A percentile compares a stretch with the other conserved stretches of the same genome.
Conservation (phyloP, 2,113 vertebrate species). For the Megatriorchis doriae region DNA sequence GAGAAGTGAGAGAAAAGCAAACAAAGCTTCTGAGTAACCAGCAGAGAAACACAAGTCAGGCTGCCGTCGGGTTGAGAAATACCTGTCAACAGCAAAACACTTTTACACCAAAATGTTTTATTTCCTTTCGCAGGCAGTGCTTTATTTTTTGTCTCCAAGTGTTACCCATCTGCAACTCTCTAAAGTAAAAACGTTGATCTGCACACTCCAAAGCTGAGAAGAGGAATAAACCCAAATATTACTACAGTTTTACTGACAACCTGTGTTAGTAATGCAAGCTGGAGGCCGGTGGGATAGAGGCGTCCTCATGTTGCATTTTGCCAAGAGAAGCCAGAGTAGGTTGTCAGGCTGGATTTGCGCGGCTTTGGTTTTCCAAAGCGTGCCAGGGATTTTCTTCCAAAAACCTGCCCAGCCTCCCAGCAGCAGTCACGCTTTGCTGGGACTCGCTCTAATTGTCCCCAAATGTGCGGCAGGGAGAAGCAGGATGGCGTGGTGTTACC, state of each 20-base stretch:
- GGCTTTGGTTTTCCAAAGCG: neutral
- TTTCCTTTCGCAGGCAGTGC: neutral
- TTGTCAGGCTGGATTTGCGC: rapidly evolving
- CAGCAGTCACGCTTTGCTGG: rapidly evolving
- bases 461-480: rapidly evolving
- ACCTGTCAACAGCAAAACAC: neutral
- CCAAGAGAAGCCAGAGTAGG: no score
- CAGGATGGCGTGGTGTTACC: rapidly evolving
- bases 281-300: rapidly evolving
- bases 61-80: neutral
- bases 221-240: neutral
- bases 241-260: rapidly evolving
- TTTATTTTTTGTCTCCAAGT: neutral
- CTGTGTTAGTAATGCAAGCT: rapidly evolving
- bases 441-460: neutral
- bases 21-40: neutral
- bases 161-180: neutral
- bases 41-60: neutral
- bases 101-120: neutral
- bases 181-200: neutral
- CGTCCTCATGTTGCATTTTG: rapidly evolving
- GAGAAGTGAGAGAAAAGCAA: neutral
- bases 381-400: no score
- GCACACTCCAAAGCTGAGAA: neutral
- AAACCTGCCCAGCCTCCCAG: neutral